phyloP scores from a whole-genome alignment of 1,140 invertebrate genomes.

The Cecropterus lyciades region DNA sequence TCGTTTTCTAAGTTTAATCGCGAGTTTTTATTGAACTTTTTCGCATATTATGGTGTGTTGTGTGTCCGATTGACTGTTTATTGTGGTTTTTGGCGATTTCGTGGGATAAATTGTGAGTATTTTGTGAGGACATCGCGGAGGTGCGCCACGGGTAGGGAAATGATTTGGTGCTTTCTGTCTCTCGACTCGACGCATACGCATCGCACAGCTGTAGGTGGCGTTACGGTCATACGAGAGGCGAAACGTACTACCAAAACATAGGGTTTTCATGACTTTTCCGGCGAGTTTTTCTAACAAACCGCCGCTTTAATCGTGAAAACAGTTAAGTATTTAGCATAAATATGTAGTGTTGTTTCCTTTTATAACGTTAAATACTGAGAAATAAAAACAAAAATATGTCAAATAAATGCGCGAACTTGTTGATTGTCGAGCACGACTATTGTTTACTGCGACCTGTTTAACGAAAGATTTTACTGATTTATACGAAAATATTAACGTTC shows the following conservation, averaged over 20 bases:
- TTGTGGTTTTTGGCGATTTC: constrained; percentile 78
- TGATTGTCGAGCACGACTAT: constrained; percentile 59
- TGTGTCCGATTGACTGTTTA: constrained; percentile 78
- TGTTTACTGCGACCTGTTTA: constrained; percentile 72
- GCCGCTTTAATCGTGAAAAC: constrained; percentile 61
- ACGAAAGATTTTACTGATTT: constrained; percentile 58
- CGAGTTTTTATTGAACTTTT: constrained; percentile 85
- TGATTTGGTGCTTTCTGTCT: constrained; percentile 84
- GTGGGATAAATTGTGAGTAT: constrained; percentile 80
- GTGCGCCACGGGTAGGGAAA: constrained; percentile 85
- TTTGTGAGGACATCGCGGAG: constrained; percentile 81
- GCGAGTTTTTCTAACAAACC: constrained; percentile 68
- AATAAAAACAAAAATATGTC: constrained; percentile 51
- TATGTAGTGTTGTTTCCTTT: constrained; percentile 39
- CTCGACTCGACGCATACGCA: constrained; percentile 84
- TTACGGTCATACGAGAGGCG: constrained; percentile 74
- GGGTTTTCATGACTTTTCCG: constrained; percentile 83
- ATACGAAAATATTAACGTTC: constrained; percentile 29
- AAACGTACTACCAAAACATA: constrained; percentile 76
- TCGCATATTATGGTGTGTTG: constrained; percentile 82
- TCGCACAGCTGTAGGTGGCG: constrained; percentile 83
- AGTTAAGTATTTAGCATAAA: constrained; percentile 46
- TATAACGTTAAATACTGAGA: constrained; percentile 44
- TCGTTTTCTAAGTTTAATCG: constrained; percentile 84
- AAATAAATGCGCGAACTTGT: constrained; percentile 67